These are phyloP conservation scores for Drosophila lacicola DNA, from an alignment of 2,888 invertebrate genomes.

Conservation along the genomic window DNA sequence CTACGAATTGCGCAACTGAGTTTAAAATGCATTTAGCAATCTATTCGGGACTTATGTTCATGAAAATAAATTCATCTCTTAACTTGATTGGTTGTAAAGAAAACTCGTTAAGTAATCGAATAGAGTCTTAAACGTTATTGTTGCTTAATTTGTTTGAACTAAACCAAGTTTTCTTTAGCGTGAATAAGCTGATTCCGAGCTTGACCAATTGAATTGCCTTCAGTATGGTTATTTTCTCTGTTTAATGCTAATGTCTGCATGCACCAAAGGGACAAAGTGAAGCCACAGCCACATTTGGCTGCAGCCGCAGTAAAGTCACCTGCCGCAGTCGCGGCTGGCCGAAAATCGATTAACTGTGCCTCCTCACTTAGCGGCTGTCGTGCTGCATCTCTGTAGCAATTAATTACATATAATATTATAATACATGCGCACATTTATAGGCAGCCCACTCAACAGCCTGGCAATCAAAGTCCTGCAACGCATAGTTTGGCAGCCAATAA, in stretches of 20 bases:
- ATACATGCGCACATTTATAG: not conserved
- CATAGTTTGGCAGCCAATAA: slow-evolving; percentile 17
- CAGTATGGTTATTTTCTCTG: not conserved
- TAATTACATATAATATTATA: slow-evolving; percentile 41
- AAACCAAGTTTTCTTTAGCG: no score
- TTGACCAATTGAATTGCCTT: not conserved
- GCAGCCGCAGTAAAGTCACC: slow-evolving; percentile 38
- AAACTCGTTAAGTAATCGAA: no score
- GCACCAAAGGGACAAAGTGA: slow-evolving; percentile 23
- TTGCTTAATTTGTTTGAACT: no score
- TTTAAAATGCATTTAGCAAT: no score
- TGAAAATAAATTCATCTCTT: no score
- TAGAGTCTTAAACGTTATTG: no score
- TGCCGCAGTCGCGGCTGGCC: slow-evolving; percentile 29
- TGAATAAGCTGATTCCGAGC: no score
- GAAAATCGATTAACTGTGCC: slow-evolving; percentile 77
- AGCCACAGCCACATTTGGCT: slow-evolving; percentile 44
- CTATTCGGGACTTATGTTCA: no score
- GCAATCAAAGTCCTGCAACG: not conserved
- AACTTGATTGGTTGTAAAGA: no score
- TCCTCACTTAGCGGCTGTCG: slow-evolving; percentile 72
- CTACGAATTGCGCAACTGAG: no score
- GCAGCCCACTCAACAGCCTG: not conserved
- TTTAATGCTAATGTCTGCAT: not conserved
- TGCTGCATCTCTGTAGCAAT: slow-evolving; percentile 16